Conservation (phyloP, 2,888 invertebrate species). For the Yponomeuta plumbellus region DNA sequence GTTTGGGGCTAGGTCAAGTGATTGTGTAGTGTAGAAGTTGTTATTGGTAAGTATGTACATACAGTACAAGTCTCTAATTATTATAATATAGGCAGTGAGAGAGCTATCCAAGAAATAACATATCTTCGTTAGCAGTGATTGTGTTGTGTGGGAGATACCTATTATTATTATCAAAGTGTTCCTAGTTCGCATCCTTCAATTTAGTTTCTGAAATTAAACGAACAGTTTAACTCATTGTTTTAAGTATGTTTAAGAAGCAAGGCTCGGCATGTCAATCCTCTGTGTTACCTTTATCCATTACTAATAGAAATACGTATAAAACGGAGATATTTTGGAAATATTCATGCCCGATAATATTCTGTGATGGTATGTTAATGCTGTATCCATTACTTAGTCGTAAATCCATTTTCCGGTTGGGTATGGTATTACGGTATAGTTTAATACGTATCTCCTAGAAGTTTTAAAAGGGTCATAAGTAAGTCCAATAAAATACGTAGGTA, state of each 20-base stretch:
- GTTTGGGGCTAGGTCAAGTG: no score
- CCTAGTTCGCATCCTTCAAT: conserved; percentile 20
- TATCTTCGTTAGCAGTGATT: not conserved
- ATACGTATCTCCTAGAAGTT: no score
- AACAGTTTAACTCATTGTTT: conserved; percentile 45
- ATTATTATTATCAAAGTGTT: not conserved
- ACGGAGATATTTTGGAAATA: not conserved
- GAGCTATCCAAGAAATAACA: no score
- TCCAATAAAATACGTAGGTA: no score
- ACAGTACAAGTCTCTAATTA: no score
- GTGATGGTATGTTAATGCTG: conserved; percentile 47
- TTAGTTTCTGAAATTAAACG: conserved; percentile 38
- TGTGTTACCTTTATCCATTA: conserved; percentile 32
- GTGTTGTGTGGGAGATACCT: not conserved
- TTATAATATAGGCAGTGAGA: no score
- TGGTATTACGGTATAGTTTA: not conserved
- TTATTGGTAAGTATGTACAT: no score
- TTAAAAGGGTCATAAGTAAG: no score
- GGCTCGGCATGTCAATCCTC: conserved; percentile 27
- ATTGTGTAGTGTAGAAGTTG: no score
- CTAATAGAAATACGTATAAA: conserved; percentile 39
- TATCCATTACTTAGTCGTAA: conserved; percentile 31
- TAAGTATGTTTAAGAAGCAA: conserved; percentile 26
- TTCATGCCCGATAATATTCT: conserved; percentile 3
- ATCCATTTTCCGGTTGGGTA: not conserved